A percentile compares a stretch with the other conserved stretches of the same genome.
Evolutionary conservation across 2,888 invertebrate genomes (phyloP).

Genomic region (Smittia sp.): DNA sequence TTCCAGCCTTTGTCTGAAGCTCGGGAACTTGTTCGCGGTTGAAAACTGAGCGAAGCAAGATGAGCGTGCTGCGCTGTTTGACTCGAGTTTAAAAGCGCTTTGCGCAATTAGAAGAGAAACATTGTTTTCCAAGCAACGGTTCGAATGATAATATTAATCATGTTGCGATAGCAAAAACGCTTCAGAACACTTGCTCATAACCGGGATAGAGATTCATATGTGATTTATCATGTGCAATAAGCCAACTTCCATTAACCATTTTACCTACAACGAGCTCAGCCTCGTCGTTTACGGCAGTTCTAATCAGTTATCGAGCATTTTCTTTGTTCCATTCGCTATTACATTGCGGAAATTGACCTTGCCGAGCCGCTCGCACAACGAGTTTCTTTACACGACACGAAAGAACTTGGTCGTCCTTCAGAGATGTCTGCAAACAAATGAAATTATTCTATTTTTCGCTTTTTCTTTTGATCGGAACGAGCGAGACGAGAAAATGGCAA

Average conservation of each 20-base stretch:
- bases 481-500: neutral
- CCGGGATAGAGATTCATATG: neutral
- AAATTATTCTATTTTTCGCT: too few species aligned
- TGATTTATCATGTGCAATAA: slow-evolving; percentile 19
- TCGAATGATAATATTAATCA: slow-evolving; percentile 2
- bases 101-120: neutral
- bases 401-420: neutral
- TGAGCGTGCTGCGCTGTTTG: neutral
- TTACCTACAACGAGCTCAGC: neutral
- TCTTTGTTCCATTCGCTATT: slow-evolving; percentile 20
- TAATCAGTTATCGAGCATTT: slow-evolving; percentile 20
- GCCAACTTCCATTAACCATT: neutral
- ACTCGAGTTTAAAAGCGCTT: neutral
- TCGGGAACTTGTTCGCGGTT: neutral
- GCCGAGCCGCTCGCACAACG: neutral
- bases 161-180: neutral
- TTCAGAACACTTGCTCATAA: neutral
- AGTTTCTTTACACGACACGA: neutral
- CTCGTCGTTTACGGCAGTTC: neutral
- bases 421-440: neutral
- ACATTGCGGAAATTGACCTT: slow-evolving; percentile 20
- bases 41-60: neutral
- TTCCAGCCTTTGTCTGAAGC: too few species aligned
- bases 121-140: neutral
- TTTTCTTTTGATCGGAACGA: neutral